Evolutionary conservation across 35 echinoderm and acorn worm species (phyloP).

Genomic region (Acanthaster planci): DNA sequence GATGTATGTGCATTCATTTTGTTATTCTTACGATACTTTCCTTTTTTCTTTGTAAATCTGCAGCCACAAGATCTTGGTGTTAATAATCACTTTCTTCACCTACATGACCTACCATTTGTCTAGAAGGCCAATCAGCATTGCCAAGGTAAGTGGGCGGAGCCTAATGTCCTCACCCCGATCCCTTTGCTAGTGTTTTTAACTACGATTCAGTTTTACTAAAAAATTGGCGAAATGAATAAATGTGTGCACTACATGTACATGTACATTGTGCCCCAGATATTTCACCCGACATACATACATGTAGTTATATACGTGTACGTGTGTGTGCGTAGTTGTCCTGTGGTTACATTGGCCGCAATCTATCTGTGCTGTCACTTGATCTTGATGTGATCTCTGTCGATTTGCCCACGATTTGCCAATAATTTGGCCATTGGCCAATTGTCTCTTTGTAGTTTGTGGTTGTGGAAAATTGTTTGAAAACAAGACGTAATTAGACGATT

Average conservation of each 20-base stretch:
- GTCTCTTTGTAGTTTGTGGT: no score
- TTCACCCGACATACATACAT: no score
- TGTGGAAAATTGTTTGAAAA: no score
- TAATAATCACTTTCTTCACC: slow-evolving; percentile 72
- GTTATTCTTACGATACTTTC: not conserved
- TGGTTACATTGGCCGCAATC: no score
- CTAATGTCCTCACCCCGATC: not conserved
- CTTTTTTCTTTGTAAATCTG: slow-evolving; percentile 11
- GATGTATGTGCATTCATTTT: not conserved
- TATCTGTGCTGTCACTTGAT: no score
- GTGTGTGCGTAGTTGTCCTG: no score
- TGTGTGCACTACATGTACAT: not conserved
- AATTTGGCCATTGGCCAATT: no score
- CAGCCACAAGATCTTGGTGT: slow-evolving; percentile 65
- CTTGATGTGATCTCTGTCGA: no score
- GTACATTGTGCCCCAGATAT: no score
- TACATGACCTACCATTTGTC: slow-evolving; percentile 84
- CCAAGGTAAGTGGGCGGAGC: slow-evolving; percentile 44
- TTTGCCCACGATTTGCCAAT: no score
- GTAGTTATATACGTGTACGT: no score
- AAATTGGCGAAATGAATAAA: not conserved
- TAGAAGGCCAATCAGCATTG: slow-evolving; percentile 77
- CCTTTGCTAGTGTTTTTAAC: not conserved
- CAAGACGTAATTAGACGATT: no score
- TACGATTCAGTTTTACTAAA: not conserved